These are phyloP conservation scores for Malurus splendens DNA, from an alignment of 2,797 vertebrate genomes.

Conservation along the genomic window DNA sequence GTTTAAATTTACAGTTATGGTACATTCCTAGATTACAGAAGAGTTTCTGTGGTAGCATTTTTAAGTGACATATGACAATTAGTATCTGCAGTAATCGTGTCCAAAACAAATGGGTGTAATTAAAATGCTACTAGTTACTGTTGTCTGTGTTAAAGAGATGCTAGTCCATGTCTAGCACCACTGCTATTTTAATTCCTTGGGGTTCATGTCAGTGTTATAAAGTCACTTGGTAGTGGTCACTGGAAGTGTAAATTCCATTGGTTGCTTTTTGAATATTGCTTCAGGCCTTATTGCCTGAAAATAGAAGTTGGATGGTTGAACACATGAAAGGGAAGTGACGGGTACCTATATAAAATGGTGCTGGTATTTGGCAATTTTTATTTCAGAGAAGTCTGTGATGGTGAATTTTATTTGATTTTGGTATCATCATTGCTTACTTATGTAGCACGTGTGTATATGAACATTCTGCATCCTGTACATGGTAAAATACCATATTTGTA, in stretches of 20 bases:
- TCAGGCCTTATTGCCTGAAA: background rate
- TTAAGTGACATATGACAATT: background rate
- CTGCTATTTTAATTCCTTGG: background rate
- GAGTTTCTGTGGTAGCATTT: background rate
- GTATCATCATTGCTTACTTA: background rate
- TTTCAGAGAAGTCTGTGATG: background rate
- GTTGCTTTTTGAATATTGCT: background rate
- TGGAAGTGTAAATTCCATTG: background rate
- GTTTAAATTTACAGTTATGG: background rate
- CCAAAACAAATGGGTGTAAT: background rate
- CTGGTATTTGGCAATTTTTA: background rate
- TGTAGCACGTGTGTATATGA: fast-evolving
- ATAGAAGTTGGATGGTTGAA: background rate
- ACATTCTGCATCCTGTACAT: background rate
- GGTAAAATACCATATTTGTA: background rate
- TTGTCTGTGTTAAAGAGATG: background rate
- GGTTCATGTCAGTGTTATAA: background rate
- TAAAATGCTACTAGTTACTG: background rate
- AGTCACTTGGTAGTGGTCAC: background rate
- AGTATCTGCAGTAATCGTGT: background rate
- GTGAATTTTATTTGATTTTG: background rate
- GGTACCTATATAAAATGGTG: background rate
- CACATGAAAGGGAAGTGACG: background rate
- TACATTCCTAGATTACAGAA: background rate
- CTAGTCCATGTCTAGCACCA: background rate